Conservation (phyloP, 1,140 invertebrate genomes). For the Chrysomallon squamiferum region DNA sequence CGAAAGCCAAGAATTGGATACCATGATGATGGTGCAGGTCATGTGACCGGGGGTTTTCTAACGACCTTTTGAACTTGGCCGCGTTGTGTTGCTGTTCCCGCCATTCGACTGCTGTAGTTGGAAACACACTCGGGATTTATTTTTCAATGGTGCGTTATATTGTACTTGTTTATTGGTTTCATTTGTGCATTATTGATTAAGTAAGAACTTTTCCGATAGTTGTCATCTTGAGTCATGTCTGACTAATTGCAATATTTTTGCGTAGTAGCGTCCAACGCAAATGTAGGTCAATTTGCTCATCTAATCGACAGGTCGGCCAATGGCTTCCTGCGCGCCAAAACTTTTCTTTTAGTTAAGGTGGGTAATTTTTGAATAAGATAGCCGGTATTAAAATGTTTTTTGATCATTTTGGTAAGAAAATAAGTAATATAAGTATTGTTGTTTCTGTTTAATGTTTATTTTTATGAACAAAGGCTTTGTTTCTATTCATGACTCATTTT, state of each 20-base stretch:
- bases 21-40: constrained; percentile 56
- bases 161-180: not conserved
- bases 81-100: constrained; percentile 40
- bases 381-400: not conserved
- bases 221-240: constrained; percentile 27
- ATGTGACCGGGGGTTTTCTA: constrained; percentile 53
- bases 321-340: constrained; percentile 21
- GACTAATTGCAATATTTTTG: constrained; percentile 24
- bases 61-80: constrained; percentile 56
- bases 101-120: constrained; percentile 15
- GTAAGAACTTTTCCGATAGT: constrained; percentile 5
- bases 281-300: constrained; percentile 35
- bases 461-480: constrained; percentile 26
- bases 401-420: too few species aligned
- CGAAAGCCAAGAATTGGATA: constrained; percentile 47
- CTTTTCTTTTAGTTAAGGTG: not conserved
- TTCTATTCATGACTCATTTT: not conserved
- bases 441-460: not conserved
- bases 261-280: constrained; percentile 14
- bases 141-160: not conserved
- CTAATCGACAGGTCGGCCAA: constrained; percentile 8
- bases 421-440: not conserved
- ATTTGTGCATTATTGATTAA: not conserved
- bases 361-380: not conserved
- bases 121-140: not conserved